Percentiles rank a stretch among this genome's conserved stretches.
Evolutionary conservation across 2,888 invertebrate species (phyloP).

Genomic region (Dysmachus trigonus): DNA sequence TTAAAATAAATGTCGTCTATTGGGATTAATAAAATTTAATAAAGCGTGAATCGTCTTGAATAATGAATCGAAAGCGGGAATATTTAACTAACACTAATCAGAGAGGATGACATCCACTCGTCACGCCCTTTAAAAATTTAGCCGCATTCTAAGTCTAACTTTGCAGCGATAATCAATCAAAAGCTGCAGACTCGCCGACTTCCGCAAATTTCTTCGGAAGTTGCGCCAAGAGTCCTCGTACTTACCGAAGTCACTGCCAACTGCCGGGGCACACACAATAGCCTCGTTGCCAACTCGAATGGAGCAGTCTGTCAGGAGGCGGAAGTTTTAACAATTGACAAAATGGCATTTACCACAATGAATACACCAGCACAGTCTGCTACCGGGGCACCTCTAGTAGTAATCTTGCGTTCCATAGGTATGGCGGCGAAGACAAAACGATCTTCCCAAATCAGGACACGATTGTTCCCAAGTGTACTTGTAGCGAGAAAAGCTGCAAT

Average conservation of each 20-base stretch:
- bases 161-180: conserved; percentile 8
- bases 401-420: neutral
- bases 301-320: neutral
- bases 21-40: too few relatives aligned
- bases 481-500: conserved; percentile 5
- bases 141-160: neutral
- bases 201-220: conserved; percentile 1
- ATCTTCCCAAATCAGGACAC: conserved; percentile 26
- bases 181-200: neutral
- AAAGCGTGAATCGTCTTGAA: too few relatives aligned
- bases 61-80: too few relatives aligned
- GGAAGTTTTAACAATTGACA: conserved; percentile 39
- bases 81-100: neutral
- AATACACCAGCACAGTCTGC: neutral
- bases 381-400: neutral
- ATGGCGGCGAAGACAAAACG: conserved; percentile 27
- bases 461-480: conserved; percentile 32
- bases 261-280: neutral
- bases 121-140: neutral
- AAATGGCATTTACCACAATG: conserved; percentile 38
- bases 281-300: conserved; percentile 8
- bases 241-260: neutral
- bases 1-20: too few relatives aligned
- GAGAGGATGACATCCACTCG: neutral
- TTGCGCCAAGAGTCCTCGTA: neutral